phyloP scores from a whole-genome alignment of 2,113 vertebrate species.

The Actinemys pallida region DNA sequence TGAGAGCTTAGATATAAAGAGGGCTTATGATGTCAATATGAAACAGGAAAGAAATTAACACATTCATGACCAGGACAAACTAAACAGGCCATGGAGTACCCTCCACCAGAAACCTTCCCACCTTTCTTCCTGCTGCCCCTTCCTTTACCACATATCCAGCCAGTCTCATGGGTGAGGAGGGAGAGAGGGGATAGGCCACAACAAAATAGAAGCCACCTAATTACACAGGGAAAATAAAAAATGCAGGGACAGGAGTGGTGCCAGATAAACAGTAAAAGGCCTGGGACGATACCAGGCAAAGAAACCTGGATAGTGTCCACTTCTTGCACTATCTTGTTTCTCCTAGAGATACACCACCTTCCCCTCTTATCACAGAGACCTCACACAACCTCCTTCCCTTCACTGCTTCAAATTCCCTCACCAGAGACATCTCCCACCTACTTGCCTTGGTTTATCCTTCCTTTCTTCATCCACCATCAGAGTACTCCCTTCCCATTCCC shows the following conservation, averaged over 20 bases:
- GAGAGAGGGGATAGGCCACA: not conserved
- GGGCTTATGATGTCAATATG: not conserved
- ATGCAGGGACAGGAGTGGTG: not conserved
- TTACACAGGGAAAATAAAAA: not conserved
- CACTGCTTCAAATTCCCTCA: not conserved
- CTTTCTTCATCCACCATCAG: not conserved
- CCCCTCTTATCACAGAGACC: not conserved
- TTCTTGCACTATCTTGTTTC: not conserved
- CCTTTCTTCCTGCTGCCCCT: not conserved
- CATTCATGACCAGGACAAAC: not conserved
- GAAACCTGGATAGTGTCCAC: not conserved
- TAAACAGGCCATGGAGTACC: not conserved
- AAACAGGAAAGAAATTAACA: not conserved
- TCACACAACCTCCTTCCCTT: not conserved
- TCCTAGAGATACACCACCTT: not conserved
- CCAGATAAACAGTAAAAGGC: not conserved
- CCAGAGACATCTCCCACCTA: not conserved
- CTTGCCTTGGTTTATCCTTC: not conserved
- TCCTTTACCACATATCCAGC: not conserved
- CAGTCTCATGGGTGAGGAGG: not conserved
- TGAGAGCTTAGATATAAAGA: not conserved
- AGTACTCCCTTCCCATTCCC: not conserved
- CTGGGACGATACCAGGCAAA: not conserved
- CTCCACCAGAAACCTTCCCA: not conserved
- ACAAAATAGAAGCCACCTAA: not conserved